Evolutionary conservation across 30 jellyfish, hydroid and myxozoan genomes (phyloP), one percentile per base, ranked within the genome.

Genomic region (Aurelia aurita complex sp. Pacific): DNA sequence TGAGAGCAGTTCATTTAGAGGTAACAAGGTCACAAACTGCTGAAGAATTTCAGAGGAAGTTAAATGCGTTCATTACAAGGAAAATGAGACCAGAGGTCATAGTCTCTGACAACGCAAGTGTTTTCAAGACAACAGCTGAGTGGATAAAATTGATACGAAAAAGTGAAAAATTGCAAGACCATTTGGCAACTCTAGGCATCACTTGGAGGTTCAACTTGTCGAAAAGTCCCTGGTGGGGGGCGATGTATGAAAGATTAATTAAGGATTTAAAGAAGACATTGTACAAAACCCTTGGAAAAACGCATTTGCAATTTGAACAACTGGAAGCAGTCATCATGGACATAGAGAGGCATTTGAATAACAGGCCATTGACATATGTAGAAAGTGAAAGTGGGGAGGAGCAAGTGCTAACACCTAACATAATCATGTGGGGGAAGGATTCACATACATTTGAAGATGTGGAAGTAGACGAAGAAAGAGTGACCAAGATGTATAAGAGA

Each of bases 341-440:
- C 29, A 23, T 23, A 23, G 29, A 23, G 29, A 23, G 29, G 29
- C 29, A 23, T 23, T 23, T 23, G 29, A 23, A 23, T 23, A 23
- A 23, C 29, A 23, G 29, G 29, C 29, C 29, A 23, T 23, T 23
- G 29, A 23, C 29, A 23, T 23, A 23, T 23, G 29, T 23, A 23
- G 29, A 23, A 23, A 23, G 29, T 23, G 29, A 23, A 23, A 23
- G 29, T 23, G 29, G 29, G 29, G 29, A 23, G 29, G 29, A 23
- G 29, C 29, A 23, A 23, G 29, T 23, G 29, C 29, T 23, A 23
- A 23, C 29, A 23, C 29, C 29, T 23, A 23, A 80, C 55, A 51
- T 23, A 52, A 63, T 80, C 34, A 80, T 80, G 90, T 80, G 90
- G 82, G 90, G 89, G 46, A 68, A 51, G 60, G 90, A 80, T 80